phyloP scores from a whole-genome alignment of 2,113 vertebrate species.

The Rhinolophus sinicus region DNA sequence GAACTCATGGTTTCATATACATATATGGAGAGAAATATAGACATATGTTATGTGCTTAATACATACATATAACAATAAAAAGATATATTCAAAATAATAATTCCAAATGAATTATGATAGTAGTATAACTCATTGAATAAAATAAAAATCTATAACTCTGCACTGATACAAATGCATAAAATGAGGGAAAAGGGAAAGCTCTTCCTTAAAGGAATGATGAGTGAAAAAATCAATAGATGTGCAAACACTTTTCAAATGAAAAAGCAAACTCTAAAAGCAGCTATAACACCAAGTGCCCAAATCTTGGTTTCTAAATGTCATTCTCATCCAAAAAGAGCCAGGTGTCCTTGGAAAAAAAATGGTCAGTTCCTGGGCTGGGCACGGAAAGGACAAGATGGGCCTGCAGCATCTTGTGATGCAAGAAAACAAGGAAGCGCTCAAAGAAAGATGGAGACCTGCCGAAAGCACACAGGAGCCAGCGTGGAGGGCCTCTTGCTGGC shows the following conservation, averaged over 20 bases:
- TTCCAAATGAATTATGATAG: constrained; percentile 51
- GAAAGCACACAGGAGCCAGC: constrained; percentile 12
- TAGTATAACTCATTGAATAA: constrained; percentile 38
- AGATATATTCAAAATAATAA: constrained; percentile 50
- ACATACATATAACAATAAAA: constrained; percentile 41
- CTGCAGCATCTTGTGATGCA: constrained; percentile 7
- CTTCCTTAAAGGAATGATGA: constrained; percentile 40
- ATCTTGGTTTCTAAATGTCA: constrained; percentile 47
- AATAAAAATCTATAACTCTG: constrained; percentile 52
- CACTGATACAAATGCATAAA: constrained; percentile 48
- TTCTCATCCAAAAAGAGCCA: constrained; percentile 22
- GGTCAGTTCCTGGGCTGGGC: not conserved
- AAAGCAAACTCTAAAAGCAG: constrained; percentile 43
- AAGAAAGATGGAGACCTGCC: constrained; percentile 34
- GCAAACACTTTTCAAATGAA: constrained; percentile 48
- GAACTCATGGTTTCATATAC: not conserved
- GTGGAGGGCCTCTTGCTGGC: constrained; percentile 36
- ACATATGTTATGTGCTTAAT: constrained; percentile 5
- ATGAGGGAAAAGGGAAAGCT: constrained; percentile 12
- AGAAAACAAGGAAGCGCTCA: constrained; percentile 53
- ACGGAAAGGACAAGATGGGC: constrained; percentile 3
- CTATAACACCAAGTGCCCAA: constrained; percentile 26
- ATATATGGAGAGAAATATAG: not conserved
- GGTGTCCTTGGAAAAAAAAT: constrained; percentile 22
- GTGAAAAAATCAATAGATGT: constrained; percentile 39